These are phyloP conservation scores for Tuberolachnus salignus DNA, from an alignment of 2,888 invertebrate genomes.

Conservation along the genomic window DNA sequence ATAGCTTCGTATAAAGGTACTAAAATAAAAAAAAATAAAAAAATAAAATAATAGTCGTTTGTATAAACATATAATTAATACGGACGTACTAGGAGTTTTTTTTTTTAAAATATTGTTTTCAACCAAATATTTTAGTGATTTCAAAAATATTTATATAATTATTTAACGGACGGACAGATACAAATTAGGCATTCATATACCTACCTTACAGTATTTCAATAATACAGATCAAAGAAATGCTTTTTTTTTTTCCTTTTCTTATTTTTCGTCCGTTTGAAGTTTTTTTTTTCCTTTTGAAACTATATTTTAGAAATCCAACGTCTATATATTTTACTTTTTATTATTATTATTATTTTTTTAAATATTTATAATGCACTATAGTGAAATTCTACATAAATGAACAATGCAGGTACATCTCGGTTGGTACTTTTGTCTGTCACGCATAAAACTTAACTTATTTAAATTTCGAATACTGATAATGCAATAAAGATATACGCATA, in stretches of 20 bases:
- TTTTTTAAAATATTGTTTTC: too few relatives aligned
- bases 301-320: not conserved
- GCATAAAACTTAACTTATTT: slow-evolving; percentile 11
- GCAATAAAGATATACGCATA: not conserved
- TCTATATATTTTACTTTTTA: not conserved
- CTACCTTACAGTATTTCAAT: too few relatives aligned
- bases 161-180: too few relatives aligned
- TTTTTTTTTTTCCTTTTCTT: not conserved
- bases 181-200: too few relatives aligned
- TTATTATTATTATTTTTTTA: not conserved
- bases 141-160: too few relatives aligned
- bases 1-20: too few relatives aligned
- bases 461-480: slow-evolving; percentile 7
- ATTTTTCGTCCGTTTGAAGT: not conserved
- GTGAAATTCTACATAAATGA: not conserved
- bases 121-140: too few relatives aligned
- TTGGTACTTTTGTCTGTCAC: not conserved
- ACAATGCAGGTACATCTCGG: too few relatives aligned
- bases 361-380: not conserved
- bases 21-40: too few relatives aligned
- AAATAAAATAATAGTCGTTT: too few relatives aligned
- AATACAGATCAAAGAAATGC: not conserved
- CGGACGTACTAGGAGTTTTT: too few relatives aligned
- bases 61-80: too few relatives aligned
- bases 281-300: not conserved